Base-by-base conservation (phyloP, 2,888 invertebrate genomes). In the Rugalucina vietnamica region DNA sequence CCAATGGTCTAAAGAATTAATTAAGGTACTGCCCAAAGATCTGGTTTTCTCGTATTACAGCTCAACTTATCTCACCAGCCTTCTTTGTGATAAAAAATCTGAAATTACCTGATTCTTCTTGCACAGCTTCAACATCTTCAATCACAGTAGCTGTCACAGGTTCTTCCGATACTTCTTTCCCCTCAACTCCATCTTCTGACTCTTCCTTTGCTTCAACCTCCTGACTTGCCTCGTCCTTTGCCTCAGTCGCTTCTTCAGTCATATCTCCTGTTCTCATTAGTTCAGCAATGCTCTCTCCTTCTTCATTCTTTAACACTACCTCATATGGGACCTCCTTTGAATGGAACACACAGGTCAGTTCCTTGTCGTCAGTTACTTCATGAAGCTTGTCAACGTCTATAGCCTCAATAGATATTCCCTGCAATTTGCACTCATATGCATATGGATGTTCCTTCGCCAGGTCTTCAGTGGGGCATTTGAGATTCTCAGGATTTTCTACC, bases 341-440 rank as follows among this genome's bases (percentile, higher is more conserved):
- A 3, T 43, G 71, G 57, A 89, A 89, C 0, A 77, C 85, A 29
- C 88, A 88, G 2, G 78, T 84, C 43, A 90, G 72, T 34, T 87
- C 87, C 39, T 89, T 84, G 37, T 90, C 89, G 21, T 74, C 75
- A 29, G 85, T 87, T 12, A 84, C 54, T 14, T 91, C 86, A 34
- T 80, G 79, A 65, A 93, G 89, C 39, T 85, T 73, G 8, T 89
- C 88, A 21, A 81, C 82, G 18, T 86, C 87, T n/a, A 84, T 84
- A 27, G 83, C 76, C 27, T 76, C 86, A 0, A 43, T 50, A 32
- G 70, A 76, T n/a, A 81, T 43, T n/a, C 87, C 88, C 24, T 78
- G 74, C 54, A 92, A 70, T 18, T 73, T 60, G 69, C 91, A 91
- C 0, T 85, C 79, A 57, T 91, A 90, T 0, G 91, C 88, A 27